Percentiles rank a stretch among this genome's conserved stretches.
These are phyloP conservation scores for Indicator maculatus DNA, from an alignment of 2,113 vertebrate species.

Conservation along the genomic window DNA sequence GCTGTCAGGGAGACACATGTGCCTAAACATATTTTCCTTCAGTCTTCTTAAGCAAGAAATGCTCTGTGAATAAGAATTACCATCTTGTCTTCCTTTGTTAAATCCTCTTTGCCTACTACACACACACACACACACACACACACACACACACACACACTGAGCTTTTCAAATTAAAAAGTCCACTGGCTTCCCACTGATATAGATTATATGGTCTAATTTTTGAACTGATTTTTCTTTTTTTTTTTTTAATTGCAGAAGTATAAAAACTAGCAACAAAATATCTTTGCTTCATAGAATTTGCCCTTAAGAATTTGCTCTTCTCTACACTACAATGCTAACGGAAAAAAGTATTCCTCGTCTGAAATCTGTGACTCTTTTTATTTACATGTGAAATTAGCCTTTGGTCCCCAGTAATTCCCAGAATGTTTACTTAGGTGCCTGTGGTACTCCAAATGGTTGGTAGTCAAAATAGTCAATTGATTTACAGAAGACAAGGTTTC, in stretches of 20 bases:
- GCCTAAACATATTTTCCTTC: background rate
- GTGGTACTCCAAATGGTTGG: background rate
- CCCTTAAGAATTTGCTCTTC: background rate
- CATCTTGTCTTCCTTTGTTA: background rate
- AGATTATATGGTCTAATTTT: background rate
- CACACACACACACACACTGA: rapidly evolving
- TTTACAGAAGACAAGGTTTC: constrained; percentile 22
- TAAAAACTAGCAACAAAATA: background rate
- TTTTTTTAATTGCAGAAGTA: background rate
- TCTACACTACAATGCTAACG: background rate
- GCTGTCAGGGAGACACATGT: background rate
- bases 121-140: rapidly evolving
- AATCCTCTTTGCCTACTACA: background rate
- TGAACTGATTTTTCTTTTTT: background rate
- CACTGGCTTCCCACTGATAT: background rate
- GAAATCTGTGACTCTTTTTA: background rate
- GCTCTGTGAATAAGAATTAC: background rate
- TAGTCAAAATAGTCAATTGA: constrained; percentile 39
- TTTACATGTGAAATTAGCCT: constrained; percentile 20
- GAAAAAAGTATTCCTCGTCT: background rate
- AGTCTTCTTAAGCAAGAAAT: background rate
- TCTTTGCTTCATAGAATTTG: background rate
- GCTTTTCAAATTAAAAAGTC: background rate
- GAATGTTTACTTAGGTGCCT: constrained; percentile 57
- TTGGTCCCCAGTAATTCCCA: constrained; percentile 28